Evolutionary conservation across 2,797 vertebrate species (phyloP).

Genomic region (Otolemur crassicaudatus): DNA sequence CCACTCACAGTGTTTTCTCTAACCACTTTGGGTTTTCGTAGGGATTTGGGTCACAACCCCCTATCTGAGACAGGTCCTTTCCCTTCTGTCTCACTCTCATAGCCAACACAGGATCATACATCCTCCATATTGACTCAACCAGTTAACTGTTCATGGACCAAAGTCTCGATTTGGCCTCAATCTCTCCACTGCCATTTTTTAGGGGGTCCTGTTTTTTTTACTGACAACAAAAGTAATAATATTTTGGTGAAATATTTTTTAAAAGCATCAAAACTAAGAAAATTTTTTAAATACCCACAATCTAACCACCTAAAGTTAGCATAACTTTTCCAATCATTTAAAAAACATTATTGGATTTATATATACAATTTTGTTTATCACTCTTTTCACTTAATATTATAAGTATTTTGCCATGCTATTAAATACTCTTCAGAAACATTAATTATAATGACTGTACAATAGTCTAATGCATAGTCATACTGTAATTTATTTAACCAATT

Average conservation of each 20-base stretch:
- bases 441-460: constrained; percentile 40
- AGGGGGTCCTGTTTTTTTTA: not conserved
- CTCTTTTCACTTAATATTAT: constrained; percentile 46
- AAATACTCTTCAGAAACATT: constrained; percentile 52
- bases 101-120: not conserved
- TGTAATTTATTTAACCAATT: constrained; percentile 67
- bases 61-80: not conserved
- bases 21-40: not conserved
- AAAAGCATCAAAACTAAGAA: constrained; percentile 19
- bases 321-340: constrained; percentile 17
- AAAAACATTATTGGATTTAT: constrained; percentile 8
- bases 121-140: not conserved
- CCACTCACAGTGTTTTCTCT: not conserved
- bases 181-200: constrained; percentile 20
- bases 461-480: constrained; percentile 36
- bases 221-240: constrained; percentile 7
- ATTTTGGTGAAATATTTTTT: constrained; percentile 52
- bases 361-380: constrained; percentile 33
- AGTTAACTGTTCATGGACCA: not conserved
- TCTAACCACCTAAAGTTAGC: not conserved
- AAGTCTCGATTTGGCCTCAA: not conserved
- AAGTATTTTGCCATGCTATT: constrained; percentile 28
- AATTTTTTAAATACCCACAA: not conserved
- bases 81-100: not conserved
- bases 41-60: not conserved